phyloP scores from a whole-genome alignment of 2,888 invertebrate species.

The Dione juno region DNA sequence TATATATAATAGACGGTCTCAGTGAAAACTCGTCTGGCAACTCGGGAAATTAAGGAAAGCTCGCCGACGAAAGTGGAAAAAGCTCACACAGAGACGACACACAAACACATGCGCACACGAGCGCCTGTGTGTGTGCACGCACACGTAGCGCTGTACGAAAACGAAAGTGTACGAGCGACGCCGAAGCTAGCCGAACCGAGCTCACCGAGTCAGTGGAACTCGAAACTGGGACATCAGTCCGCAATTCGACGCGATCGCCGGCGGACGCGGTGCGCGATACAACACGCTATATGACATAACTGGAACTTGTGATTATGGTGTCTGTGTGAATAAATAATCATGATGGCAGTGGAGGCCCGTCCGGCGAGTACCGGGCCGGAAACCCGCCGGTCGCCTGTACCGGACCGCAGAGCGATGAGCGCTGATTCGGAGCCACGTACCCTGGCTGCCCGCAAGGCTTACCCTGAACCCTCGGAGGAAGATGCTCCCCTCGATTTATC shows the following conservation, averaged over 20 bases:
- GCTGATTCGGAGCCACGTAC: conserved; percentile 75
- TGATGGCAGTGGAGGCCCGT: conserved; percentile 81
- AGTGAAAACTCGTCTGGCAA: conserved; percentile 74
- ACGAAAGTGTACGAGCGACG: conserved; percentile 81
- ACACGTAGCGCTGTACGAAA: conserved; percentile 74
- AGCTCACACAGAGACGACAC: conserved; percentile 60
- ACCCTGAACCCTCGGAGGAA: conserved; percentile 76
- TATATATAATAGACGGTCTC: conserved; percentile 47
- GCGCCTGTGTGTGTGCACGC: conserved; percentile 47
- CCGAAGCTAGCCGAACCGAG: conserved; percentile 81
- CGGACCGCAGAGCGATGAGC: conserved; percentile 67
- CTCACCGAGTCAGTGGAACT: conserved; percentile 83
- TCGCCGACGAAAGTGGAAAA: conserved; percentile 79
- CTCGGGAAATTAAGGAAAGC: conserved; percentile 80
- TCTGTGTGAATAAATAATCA: conserved; percentile 72
- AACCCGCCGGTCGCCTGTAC: conserved; percentile 61
- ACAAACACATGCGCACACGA: conserved; percentile 30
- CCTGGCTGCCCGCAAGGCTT: conserved; percentile 80
- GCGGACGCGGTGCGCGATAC: conserved; percentile 72
- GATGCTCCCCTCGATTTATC: conserved; percentile 92
- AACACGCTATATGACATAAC: conserved; percentile 80
- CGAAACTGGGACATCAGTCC: conserved; percentile 87
- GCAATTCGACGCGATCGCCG: conserved; percentile 79
- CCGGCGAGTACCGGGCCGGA: conserved; percentile 72
- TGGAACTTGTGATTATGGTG: conserved; percentile 78